phyloP scores from a whole-genome alignment of 2,113 vertebrate genomes.

The Dromas ardeola region DNA sequence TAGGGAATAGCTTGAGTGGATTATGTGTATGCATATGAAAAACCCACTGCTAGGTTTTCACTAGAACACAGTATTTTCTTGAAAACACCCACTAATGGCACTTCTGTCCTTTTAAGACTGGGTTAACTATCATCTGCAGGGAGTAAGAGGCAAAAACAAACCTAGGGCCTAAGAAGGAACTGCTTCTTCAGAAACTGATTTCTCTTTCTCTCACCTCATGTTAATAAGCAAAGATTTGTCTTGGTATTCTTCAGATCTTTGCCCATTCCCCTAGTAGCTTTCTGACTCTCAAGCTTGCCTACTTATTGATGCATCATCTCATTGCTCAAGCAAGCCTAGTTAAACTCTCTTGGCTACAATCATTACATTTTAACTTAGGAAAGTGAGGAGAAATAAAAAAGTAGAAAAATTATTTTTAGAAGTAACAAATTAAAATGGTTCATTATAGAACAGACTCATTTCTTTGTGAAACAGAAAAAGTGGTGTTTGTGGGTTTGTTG shows the following conservation, averaged over 20 bases:
- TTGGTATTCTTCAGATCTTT: not conserved
- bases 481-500: not conserved
- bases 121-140: not conserved
- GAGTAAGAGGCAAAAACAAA: not conserved
- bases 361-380: not conserved
- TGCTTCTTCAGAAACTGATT: not conserved
- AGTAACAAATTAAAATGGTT: not conserved
- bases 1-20: slow-evolving; percentile 1
- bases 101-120: not conserved
- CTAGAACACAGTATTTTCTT: not conserved
- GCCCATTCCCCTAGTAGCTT: not conserved
- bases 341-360: not conserved
- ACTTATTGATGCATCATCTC: not conserved
- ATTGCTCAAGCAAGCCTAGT: not conserved
- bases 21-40: not conserved
- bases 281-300: not conserved
- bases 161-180: not conserved
- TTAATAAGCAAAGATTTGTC: not conserved
- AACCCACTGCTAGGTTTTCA: not conserved
- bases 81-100: not conserved
- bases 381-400: not conserved
- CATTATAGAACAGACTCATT: not conserved
- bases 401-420: not conserved
- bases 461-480: not conserved
- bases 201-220: not conserved